Evolutionary conservation across 2,888 invertebrate genomes (phyloP), one percentile per base, ranked within the genome.

Genomic region (Platerodrilus igneus): DNA sequence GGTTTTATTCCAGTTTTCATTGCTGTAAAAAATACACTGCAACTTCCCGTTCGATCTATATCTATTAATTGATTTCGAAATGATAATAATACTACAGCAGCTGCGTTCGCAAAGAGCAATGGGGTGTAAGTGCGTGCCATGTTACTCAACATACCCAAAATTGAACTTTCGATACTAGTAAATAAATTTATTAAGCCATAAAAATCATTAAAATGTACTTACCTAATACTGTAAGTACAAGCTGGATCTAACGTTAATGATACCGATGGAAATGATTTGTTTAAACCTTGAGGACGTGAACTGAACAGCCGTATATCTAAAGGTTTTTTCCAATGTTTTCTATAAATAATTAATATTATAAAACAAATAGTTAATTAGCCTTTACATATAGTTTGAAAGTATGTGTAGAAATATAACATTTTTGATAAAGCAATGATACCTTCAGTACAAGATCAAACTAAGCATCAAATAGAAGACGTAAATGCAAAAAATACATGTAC

Each of bases 161-260:
- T 68, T 0, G 80, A 77, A 33, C 74, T 64, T 40, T 76, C 64
- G 36, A 80, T 70, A 41, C 79, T 79, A 67, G 25, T n/a, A n/a
- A n/a, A n/a, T n/a, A n/a, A n/a, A n/a, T n/a, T n/a, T n/a, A n/a
- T n/a, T n/a, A n/a, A 30, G 18, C 8, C 19, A 30, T 6, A 3
- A 19, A 13, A 13, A 25, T 2, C n/a, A 15, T 10, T 15, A n/a
- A n/a, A n/a, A n/a, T n/a, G n/a, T n/a, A 55, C 54, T 62, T 68
- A 82, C 81, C 78, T 79, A 22, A 85, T 71, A 34, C 69, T 72
- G 58, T 81, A 87, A n/a, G 74, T 74, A 58, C 87, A 88, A 22
- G 73, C 69, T 3, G 86, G 82, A 60, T 86, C 84, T 50, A 86
- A 67, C 32, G 78, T 72, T 10, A 88, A 55, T 31, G 74, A 75